phyloP scores from a whole-genome alignment of 2,797 vertebrate genomes.

The Petrocephalus schoutedeni region DNA sequence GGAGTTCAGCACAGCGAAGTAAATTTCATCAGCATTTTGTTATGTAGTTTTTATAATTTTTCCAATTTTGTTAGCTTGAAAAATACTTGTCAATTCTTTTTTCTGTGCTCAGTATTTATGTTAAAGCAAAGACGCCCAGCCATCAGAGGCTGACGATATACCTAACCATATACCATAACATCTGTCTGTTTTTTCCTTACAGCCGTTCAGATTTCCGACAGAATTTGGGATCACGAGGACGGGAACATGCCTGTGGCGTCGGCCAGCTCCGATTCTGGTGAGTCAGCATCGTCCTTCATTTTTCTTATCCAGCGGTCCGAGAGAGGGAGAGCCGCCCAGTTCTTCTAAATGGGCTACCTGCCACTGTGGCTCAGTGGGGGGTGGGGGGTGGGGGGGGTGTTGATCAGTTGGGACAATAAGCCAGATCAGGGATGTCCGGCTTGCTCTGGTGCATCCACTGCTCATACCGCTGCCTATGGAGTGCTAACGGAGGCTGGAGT shows the following conservation, averaged over 20 bases:
- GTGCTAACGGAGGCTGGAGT: slow-evolving; percentile 30
- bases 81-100: neutral
- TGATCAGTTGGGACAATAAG: neutral
- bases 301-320: neutral
- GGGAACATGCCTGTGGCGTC: slow-evolving; percentile 79
- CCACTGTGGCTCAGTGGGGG: neutral
- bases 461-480: slow-evolving; percentile 54
- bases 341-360: neutral
- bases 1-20: neutral
- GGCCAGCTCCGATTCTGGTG: slow-evolving; percentile 75
- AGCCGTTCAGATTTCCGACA: slow-evolving; percentile 48
- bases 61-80: neutral
- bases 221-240: slow-evolving; percentile 42
- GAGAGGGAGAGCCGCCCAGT: neutral
- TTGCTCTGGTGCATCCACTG: slow-evolving; percentile 49
- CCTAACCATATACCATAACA: neutral
- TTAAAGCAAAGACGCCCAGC: neutral
- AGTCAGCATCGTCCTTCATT: slow-evolving; percentile 31
- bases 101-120: neutral
- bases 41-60: neutral
- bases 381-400: neutral
- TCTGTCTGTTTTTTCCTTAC: slow-evolving; percentile 36
- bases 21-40: neutral
- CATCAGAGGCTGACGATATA: neutral
- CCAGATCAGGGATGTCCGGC: slow-evolving; percentile 38